Conservation (phyloP, 2,888 invertebrate genomes). For the Neocrepidodera transversa region DNA sequence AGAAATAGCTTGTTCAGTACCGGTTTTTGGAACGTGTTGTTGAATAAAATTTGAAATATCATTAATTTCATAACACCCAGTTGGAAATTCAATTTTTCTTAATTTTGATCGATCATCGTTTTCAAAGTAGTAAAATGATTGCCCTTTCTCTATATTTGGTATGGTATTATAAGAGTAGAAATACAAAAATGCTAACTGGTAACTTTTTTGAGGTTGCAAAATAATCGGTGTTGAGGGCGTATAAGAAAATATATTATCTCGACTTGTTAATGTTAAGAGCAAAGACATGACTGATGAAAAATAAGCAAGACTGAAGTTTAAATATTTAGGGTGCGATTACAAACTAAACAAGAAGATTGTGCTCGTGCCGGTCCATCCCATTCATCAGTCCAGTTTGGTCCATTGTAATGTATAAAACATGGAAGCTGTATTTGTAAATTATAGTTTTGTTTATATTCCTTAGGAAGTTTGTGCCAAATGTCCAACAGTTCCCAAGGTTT, state of each 20-base stretch:
- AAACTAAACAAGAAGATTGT: too few relatives aligned
- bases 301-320: not conserved
- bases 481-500: too few relatives aligned
- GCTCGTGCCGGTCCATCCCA: too few relatives aligned
- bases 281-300: not conserved
- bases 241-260: not conserved
- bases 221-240: not conserved
- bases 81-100: conserved; percentile 40
- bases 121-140: conserved; percentile 50
- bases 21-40: not conserved
- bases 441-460: too few relatives aligned
- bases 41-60: conserved; percentile 44
- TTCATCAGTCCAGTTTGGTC: too few relatives aligned
- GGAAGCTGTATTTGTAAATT: not conserved
- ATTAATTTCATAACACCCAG: conserved; percentile 50
- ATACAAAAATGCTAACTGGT: not conserved
- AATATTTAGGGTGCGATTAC: not conserved
- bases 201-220: conserved; percentile 4
- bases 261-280: conserved; percentile 7
- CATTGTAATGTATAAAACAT: too few relatives aligned
- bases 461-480: not conserved
- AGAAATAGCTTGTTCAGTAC: not conserved
- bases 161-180: conserved; percentile 34
- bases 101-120: conserved; percentile 23
- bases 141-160: conserved; percentile 51